Base-by-base conservation (phyloP, 2,888 invertebrate species). In the Spisula solida region DNA sequence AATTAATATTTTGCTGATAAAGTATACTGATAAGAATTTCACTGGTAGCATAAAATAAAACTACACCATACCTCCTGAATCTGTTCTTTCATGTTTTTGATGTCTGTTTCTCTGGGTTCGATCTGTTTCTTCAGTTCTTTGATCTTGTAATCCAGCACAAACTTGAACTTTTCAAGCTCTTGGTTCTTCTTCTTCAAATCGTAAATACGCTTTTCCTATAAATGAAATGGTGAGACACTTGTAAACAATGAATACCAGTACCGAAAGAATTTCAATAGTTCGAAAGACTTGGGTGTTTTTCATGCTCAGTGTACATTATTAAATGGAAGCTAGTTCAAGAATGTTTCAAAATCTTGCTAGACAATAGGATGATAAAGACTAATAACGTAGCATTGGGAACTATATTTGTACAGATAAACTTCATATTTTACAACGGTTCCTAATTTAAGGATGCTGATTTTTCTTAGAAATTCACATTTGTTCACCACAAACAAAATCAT, bases 91-190 rank as follows among this genome's bases (percentile, higher is more conserved):
- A 98, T 98, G 93, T 98, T 98, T 96, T 98, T 98, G 93, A 99
- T 98, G 95, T 98, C 98, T 92, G 98, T 97, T 95, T 99, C 98
- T 93, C 98, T 97, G 0, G 99, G 99, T 95, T 98, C 98, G 95
- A 99, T 98, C 96, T 98, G 98, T 95, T 98, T 98, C 96, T 98
- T 98, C 34, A 99, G 96, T 95, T 99, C 99, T 51, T 98, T 98
- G 89, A 99, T 98, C 96, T 98, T 98, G 96, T 98, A 98, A 95
- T 98, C 98, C 55, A 99, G 97, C 0, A 99, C 98, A 96, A 98
- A 98, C 96, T 98, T 98, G 96, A 98, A 98, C 96, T 99, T 99
- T 96, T 99, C 98, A 91, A 99, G 96, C 95, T 99, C 99, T 95
- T 97, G 97, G 95, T 98, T 99, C 95, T 98, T 98, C 92, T 98